Base-by-base conservation (phyloP, 2,113 vertebrate species). In the Pelecanoides urinatrix region DNA sequence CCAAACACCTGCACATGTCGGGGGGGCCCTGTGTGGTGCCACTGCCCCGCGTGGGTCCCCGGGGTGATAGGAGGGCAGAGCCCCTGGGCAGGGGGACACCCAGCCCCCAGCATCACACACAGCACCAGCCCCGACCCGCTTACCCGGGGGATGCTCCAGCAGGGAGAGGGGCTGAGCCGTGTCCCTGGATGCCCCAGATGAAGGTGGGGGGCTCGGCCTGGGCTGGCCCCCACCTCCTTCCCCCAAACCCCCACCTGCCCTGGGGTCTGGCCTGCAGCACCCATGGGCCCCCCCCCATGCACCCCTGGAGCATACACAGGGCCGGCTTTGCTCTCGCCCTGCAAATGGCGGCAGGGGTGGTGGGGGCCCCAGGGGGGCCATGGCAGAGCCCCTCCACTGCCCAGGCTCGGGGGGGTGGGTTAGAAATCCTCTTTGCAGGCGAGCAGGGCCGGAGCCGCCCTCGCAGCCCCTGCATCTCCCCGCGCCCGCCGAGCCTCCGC, bases 211-310 rank as follows among this genome's bases (percentile, higher is more conserved):
- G n/a, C 45, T 81, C 44, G 71, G 44, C 25, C 42, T 44, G 67
- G 44, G 30, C 42, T 30, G 53, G 10, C 30, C 50, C 45, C n/a
- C 61, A 49, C 30, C 59, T 70, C 29, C 38, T 61, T 65, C 26
- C 30, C 42, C 61, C 74, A 83, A 18, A 5, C 6, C 22, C 17
- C 29, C 10, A 29, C 34, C 34, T n/a, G 44, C n/a, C n/a, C 44
- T 29, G 12, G 23, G 47, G 8, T n/a, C 42, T 45, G 65, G 18
- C 50, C 73, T 58, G 76, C 55, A 84, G 93, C 76, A 77, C 44
- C 62, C 62, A 7, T 0, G 18, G 40, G 2, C 6, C 5, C 5
- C 20, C 20, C 30, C 2, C 58, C 10, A 2, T 4, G 17, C 61
- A 53, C 27, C 72, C 72, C 44, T 6, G 52, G 42, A 32, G 15